Base-by-base conservation (phyloP, 2,888 invertebrate genomes). In the Platycnemis pennipes region DNA sequence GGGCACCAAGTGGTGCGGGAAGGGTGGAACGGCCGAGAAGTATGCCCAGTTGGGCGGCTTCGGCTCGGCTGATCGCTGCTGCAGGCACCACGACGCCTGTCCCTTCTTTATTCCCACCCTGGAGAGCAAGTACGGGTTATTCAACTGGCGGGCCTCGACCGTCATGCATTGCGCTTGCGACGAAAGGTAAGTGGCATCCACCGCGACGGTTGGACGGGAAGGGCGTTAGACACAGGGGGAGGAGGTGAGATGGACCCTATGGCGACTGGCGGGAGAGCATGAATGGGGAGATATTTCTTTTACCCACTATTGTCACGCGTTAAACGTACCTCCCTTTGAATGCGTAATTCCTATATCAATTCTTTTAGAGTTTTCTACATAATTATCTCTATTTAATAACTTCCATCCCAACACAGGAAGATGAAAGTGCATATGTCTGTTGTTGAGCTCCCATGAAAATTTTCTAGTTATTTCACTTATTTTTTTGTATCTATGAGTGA, bases 1-100 rank as follows among this genome's bases (percentile, higher is more conserved):
- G 0, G 99, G 99, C 91, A 99, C 99, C 0, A 98, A 98, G 96
- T 99, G 99, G 99, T 99, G 99, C 96, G 99, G 99, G 45, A 98
- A 98, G 95, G 99, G 99, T 1, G 98, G 98, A 96, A 97, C 98
- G 0, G 99, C 99, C 8, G 97, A 97, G 86, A 97, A 98, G 95
- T 98, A 98, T 96, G 98, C 98, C 94, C 98, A 98, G 95, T 97
- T 99, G 88, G 99, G 99, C 16, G 98, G 98, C 86, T 98, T 99
- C 96, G 97, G 98, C 63, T 97, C 97, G 95, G 98, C 99, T 37
- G 99, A 99, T 96, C 97, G 98, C 95, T 99, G 99, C 96, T 97
- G 97, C 95, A 97, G 99, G 63, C 97, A 98, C 95, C 99, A 99
- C 96, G 99, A 99, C 96, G 97, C 98, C 94, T 99, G 99, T 96